Evolutionary conservation across 2,888 invertebrate genomes (phyloP).

Genomic region (Hesperia comma): DNA sequence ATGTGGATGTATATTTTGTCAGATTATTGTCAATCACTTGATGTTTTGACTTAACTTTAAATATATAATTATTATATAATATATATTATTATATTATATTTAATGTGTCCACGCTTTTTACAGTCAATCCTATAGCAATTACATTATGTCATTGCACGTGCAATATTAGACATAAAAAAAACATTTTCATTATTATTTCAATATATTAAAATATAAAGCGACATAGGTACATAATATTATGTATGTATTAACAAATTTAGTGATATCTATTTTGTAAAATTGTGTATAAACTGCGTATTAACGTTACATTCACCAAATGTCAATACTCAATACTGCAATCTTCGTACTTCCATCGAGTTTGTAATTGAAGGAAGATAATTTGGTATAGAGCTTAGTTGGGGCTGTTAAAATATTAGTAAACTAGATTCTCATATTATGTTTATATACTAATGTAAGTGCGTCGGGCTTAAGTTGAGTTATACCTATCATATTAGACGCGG

Average conservation of each 20-base stretch:
- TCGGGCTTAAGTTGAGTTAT: not conserved
- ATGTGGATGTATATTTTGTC: conserved; percentile 29
- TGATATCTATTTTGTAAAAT: not conserved
- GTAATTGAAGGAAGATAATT: not conserved
- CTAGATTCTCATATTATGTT: conserved; percentile 9
- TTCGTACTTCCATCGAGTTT: not conserved
- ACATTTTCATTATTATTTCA: not conserved
- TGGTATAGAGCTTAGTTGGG: not conserved
- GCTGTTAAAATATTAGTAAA: conserved; percentile 4
- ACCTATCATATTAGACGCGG: not conserved
- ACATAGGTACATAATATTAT: no score
- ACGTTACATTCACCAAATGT: no score
- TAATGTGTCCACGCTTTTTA: conserved; percentile 6
- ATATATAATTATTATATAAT: not conserved
- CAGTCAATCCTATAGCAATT: not conserved
- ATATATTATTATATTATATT: no score
- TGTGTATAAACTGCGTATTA: not conserved
- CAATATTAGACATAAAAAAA: not conserved
- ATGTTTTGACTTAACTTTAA: conserved; percentile 14
- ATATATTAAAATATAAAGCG: not conserved
- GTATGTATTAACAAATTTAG: not conserved
- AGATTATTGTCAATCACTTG: conserved; percentile 1
- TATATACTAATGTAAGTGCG: conserved; percentile 13
- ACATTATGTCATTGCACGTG: not conserved
- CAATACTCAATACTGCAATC: not conserved